Evolutionary conservation across 2,113 vertebrate genomes (phyloP).

Genomic region (Zosterops hypoxanthus): DNA sequence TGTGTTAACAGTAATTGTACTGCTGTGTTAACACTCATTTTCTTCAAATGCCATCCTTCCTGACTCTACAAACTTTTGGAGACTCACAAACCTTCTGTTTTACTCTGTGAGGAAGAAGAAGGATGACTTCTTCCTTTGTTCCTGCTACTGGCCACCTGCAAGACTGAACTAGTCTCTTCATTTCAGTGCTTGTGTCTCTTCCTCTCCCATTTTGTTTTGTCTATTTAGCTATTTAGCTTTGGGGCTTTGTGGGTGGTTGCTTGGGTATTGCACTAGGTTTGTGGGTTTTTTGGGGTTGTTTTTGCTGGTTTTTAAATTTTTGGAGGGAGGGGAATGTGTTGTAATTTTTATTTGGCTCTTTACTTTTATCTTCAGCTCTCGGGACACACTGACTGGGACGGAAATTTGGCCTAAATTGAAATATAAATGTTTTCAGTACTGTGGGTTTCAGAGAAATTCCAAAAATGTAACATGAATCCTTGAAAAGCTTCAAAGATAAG

Average conservation of each 20-base stretch:
- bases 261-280: background rate
- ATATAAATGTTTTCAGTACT: background rate
- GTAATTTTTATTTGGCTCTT: background rate
- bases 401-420: constrained; percentile 9
- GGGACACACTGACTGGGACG: background rate
- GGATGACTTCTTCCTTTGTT: background rate
- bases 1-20: background rate
- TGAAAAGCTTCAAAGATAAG: background rate
- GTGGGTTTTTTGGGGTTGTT: background rate
- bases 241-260: constrained; percentile 25
- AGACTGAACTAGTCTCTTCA: background rate
- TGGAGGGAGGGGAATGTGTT: fast-evolving
- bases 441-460: background rate
- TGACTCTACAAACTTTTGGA: background rate
- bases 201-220: background rate
- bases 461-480: background rate
- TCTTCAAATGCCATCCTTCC: background rate
- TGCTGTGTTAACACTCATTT: background rate
- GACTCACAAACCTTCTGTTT: background rate
- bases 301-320: background rate
- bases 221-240: background rate
- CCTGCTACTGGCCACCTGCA: background rate
- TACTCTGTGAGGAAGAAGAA: background rate
- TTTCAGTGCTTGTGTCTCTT: background rate
- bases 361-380: background rate